These are phyloP conservation scores for Xestia c-nigrum DNA, from an alignment of 2,888 invertebrate genomes.

Conservation along the genomic window DNA sequence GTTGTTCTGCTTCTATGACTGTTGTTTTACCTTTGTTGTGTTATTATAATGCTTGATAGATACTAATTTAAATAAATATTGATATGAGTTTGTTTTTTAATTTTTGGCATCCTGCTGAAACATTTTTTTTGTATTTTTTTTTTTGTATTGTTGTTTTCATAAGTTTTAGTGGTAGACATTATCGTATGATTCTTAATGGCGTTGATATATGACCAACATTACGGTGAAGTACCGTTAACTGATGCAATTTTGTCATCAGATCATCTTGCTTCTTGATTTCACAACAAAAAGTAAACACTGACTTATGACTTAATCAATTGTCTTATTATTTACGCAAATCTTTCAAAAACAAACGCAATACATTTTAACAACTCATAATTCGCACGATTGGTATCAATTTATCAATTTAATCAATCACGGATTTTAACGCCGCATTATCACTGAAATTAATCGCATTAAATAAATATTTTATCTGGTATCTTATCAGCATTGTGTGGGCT, in stretches of 20 bases:
- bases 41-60: background rate
- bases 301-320: too few species aligned
- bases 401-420: slow-evolving; percentile 45
- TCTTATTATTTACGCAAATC: slow-evolving; percentile 1
- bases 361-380: slow-evolving; percentile 14
- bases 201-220: background rate
- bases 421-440: slow-evolving; percentile 37
- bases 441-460: slow-evolving; percentile 41
- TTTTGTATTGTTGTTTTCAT: background rate
- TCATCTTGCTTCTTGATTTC: background rate
- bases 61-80: slow-evolving; percentile 11
- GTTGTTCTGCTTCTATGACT: background rate
- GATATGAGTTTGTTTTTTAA: background rate
- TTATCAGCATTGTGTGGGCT: slow-evolving; percentile 35
- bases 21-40: slow-evolving; percentile 3
- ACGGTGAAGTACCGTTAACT: background rate
- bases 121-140: background rate
- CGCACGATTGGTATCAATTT: slow-evolving; percentile 1
- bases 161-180: background rate
- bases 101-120: background rate
- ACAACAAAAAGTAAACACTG: background rate
- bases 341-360: slow-evolving; percentile 6
- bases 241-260: background rate
- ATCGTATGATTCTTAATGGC: background rate
- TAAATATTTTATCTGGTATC: slow-evolving; percentile 37